Evolutionary conservation across 2,888 invertebrate species (phyloP).

Genomic region (Polyommatus iphigenia): DNA sequence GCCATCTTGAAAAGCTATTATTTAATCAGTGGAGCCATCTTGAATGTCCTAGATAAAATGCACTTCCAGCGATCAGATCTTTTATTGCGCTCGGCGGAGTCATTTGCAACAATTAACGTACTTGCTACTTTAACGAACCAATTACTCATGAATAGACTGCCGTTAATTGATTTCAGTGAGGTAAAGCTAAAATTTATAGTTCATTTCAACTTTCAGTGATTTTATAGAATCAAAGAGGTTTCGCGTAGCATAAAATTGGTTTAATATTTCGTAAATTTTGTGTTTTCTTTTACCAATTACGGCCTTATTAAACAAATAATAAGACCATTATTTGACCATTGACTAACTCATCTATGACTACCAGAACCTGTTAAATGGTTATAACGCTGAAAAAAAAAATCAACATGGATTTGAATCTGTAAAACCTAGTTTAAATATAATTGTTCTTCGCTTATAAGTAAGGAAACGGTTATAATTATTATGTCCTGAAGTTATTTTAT

Average conservation of each 20-base stretch:
- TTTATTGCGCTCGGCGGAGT: conserved; percentile 63
- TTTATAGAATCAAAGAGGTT: background rate
- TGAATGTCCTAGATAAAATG: conserved; percentile 41
- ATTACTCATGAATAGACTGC: conserved; percentile 48
- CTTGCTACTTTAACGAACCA: conserved; percentile 63
- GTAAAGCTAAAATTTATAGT: conserved; percentile 15
- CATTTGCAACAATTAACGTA: conserved; percentile 73
- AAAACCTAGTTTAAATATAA: no score
- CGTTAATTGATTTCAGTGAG: conserved; percentile 16
- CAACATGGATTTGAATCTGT: no score
- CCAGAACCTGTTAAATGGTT: no score
- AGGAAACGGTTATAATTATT: no score
- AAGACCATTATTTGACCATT: no score
- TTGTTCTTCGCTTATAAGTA: no score
- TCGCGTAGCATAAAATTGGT: background rate
- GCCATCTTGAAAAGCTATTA: conserved; percentile 34
- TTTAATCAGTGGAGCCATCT: conserved; percentile 40
- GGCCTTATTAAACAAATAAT: no score
- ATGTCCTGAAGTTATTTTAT: no score
- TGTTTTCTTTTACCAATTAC: no score
- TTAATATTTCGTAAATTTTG: no score
- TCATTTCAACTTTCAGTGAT: conserved; percentile 11
- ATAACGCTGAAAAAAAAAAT: no score
- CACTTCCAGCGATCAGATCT: conserved; percentile 43
- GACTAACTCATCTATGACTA: no score